Base-by-base conservation (phyloP, 1,140 invertebrate species). In the Pemphigus obesinymphae region DNA sequence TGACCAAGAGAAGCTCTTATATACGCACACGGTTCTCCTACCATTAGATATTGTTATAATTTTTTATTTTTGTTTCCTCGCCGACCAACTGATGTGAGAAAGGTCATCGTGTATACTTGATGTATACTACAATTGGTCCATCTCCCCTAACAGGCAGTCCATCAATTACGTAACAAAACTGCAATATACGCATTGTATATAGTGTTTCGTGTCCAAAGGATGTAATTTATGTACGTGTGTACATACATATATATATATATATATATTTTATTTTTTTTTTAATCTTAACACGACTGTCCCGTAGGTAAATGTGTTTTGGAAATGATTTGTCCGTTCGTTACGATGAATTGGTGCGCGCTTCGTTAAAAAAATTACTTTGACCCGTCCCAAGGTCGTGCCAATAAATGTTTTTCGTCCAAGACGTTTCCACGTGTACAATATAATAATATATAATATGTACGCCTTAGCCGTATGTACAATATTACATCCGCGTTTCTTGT, bases 1-100 rank as follows among this genome's bases (percentile, higher is more conserved):
- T 31, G 29, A 53, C 45, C 7, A 1, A 13, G 15, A 34, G 17
- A 2, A 53, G 45, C 26, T 75, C 43, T 75, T 50, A 53, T 75
- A 73, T 73, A 75, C 50, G n/a, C n/a, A 50, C 45, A 50, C 72
- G 17, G 17, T 50, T 75, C 72, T 53, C 72, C 72, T 75, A 75
- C 72, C 72, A 15, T n/a, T 26, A 17, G 23, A 11, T 43, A 26
- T 26, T 58, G 2, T 58, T 2, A 23, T 37, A 37, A 37, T 40
- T 66, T 66, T 53, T n/a, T 66, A 37, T 68, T 68, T 68, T 68
- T 37, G n/a, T 37, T 68, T 40, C 13, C 31, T 13, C 23, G n/a
- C 23, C 23, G 37, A 43, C n/a, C 37, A 37, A 43, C n/a, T 2
- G 66, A 43, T 43, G 66, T 70, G 66, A 43, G 66, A 70, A 70